Evolutionary conservation across 2,113 vertebrate species (phyloP), one percentile per base, ranked within the genome.

Genomic region (Eulacestoma nigropectus): DNA sequence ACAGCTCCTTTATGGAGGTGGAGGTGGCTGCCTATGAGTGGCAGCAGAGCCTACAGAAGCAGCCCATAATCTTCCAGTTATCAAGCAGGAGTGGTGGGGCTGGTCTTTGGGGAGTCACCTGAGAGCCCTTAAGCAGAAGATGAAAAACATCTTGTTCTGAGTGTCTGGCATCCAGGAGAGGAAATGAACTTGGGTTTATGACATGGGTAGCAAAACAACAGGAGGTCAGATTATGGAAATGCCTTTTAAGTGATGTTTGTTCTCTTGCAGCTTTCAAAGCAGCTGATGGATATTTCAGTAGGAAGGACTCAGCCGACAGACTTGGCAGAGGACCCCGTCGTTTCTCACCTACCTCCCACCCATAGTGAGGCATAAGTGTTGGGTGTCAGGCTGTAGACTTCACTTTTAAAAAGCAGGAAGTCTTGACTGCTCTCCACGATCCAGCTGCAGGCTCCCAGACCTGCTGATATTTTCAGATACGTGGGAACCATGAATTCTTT

Each of bases 121-220:
- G 78, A 76, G 63, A 89, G n/a, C n/a, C 46, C 39, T 55, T 64
- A 46, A 42, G 33, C 33, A 46, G 57, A 89, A 82, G 65, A 95
- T 89, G 47, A 81, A 92, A 95, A 95, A 73, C 82, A 87, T 87
- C 87, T 94, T 91, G 50, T 83, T 94, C 59, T 70, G 50, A 83
- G 84, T 77, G 63, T 89, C 67, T 96, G 94, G 55, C 37, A 91
- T 87, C 52, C 69, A 91, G 69, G 41, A 93, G 69, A 95, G 94
- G 92, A 90, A 91, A 96, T 93, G 55, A 88, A 93, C 49, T 65
- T 85, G 67, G 30, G 50, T 84, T 79, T 93, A 90, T 68, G 65
- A 80, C 60, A 94, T 39, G 30, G 41, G 75, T 44, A 82, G 90
- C 44, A 86, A 96, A 91, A 93, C 62, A 93, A 91, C 26, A 4